Conservation (phyloP, 2,888 invertebrate genomes). For the Eupithecia vulgata region DNA sequence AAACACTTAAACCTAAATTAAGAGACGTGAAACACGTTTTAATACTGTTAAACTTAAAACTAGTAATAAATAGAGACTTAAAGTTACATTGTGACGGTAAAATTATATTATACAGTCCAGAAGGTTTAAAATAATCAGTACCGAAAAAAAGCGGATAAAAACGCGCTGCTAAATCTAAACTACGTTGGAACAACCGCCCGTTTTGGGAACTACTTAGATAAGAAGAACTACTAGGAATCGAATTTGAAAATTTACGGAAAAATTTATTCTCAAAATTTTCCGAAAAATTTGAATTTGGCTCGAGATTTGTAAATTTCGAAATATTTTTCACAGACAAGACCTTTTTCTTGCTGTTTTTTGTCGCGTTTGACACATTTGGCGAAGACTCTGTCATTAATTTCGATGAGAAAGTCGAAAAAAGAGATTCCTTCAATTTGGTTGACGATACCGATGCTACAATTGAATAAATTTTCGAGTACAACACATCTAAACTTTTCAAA, state of each 20-base stretch:
- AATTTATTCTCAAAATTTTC: neutral
- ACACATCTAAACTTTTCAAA: neutral
- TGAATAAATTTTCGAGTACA: neutral
- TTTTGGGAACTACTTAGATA: conserved; percentile 24
- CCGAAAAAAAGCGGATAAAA: conserved; percentile 67
- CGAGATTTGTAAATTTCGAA: neutral
- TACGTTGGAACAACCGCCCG: conserved; percentile 37
- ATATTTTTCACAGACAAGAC: neutral
- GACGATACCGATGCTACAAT: neutral
- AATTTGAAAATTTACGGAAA: conserved; percentile 23
- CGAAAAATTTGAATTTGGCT: neutral
- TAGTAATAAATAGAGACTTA: conserved; percentile 61
- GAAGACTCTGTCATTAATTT: neutral
- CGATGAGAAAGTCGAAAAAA: neutral
- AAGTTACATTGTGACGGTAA: conserved; percentile 55
- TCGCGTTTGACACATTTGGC: conserved; percentile 4
- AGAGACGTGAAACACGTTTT: conserved; percentile 35
- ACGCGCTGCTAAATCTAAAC: conserved; percentile 58
- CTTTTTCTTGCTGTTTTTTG: neutral
- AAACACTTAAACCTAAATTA: conserved; percentile 70
- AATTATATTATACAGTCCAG: conserved; percentile 52
- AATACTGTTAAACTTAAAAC: conserved; percentile 59
- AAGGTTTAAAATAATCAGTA: conserved; percentile 66
- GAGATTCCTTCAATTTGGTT: neutral
- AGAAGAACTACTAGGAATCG: conserved; percentile 23